Percentiles rank a stretch among this genome's conserved stretches.
These are phyloP conservation scores for Pyrrhosoma nymphula DNA, from an alignment of 2,888 invertebrate genomes.

Conservation along the genomic window DNA sequence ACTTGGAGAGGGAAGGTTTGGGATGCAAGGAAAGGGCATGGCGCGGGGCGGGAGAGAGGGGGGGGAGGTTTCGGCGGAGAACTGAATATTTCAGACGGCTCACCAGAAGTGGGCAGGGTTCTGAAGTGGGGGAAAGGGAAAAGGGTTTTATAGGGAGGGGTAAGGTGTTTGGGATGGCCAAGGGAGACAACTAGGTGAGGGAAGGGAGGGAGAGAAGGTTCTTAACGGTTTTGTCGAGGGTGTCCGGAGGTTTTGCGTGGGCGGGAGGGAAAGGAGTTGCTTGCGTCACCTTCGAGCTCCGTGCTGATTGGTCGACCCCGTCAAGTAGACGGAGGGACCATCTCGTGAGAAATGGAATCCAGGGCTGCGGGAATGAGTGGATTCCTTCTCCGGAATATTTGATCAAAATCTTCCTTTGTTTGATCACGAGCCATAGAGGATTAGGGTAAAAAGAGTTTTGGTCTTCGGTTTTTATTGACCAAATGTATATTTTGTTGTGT, in stretches of 20 bases:
- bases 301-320: slow-evolving; percentile 22
- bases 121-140: neutral
- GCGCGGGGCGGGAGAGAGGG: neutral
- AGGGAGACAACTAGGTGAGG: neutral
- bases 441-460: too few species aligned
- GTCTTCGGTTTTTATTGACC: too few species aligned
- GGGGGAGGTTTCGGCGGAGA: neutral
- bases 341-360: neutral
- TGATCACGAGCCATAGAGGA: too few species aligned
- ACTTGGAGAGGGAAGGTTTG: neutral
- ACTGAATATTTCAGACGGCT: slow-evolving; percentile 61
- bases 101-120: neutral
- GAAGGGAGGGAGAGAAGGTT: neutral
- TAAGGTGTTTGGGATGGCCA: neutral
- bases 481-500: too few species aligned
- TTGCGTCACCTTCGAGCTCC: slow-evolving; percentile 37
- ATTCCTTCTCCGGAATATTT: neutral
- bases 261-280: slow-evolving; percentile 5
- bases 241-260: neutral
- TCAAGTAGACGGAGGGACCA: neutral
- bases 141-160: neutral
- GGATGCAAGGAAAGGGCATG: neutral
- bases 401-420: too few species aligned
- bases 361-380: neutral
- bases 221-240: slow-evolving; percentile 59